Base-by-base conservation (phyloP, 2,113 vertebrate species). In the Mesoclemmys tuberculata region DNA sequence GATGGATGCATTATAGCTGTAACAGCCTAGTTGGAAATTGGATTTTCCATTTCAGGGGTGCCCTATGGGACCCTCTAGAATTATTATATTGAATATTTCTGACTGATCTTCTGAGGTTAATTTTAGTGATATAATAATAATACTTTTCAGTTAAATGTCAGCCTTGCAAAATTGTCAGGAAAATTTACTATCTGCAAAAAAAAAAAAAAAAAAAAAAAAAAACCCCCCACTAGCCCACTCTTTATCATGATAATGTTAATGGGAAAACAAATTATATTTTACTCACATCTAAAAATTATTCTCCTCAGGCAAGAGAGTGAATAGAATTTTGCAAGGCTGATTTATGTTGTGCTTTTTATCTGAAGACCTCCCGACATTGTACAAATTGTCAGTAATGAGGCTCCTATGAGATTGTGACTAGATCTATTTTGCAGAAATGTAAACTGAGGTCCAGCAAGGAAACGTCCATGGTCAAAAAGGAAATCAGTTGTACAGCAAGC, bases 21-120 rank as follows among this genome's bases (percentile, higher is more conserved):
- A 88, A 85, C 9, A 81, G 49, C 29, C 61, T 95, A 90, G 95
- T 79, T 78, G 61, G 58, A 95, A 96, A 96, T 91, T 29, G 71
- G 51, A 91, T 88, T 92, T 95, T 95, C 80, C 87, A 94, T 90
- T 21, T 88, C 64, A 0, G 0, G 19, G 1, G 0, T 61, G 56
- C 74, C 89, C 87, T 87, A 82, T 89, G 80, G 52, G 85, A 89
- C 89, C 68, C n/a, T 82, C 56, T 82, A 61, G 48, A 90, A 88
- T 75, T 93, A 61, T 90, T 58, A 84, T 81, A 38, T 83, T 8
- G 6, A 64, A 58, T 87, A 75, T 95, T 88, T 41, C 93, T 96
- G 82, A 84, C 0, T 0, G 51, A 51, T 64, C 85, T 85, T 79
- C 61, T 83, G 49, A 90, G 82, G 29, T 38, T 64, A 96, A 85